A percentile compares a stretch with the other conserved stretches of the same genome.
phyloP scores from a whole-genome alignment of 2,888 invertebrate genomes.

The Aphrophora alni region DNA sequence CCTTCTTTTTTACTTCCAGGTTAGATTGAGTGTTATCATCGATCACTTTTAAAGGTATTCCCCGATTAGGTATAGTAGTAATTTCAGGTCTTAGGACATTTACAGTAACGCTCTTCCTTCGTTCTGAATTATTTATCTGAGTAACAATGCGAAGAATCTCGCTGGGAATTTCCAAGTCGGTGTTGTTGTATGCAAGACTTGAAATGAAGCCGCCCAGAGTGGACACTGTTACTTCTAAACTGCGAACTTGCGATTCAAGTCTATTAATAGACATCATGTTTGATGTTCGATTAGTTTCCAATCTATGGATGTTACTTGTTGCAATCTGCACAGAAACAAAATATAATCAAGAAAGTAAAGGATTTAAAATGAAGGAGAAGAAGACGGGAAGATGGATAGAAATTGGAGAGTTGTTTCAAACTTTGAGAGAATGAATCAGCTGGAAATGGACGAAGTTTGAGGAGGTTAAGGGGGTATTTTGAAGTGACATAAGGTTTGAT shows the following conservation, averaged over 20 bases:
- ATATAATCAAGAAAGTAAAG: too few relatives aligned
- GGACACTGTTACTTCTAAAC: slow-evolving; percentile 75
- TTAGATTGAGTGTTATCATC: slow-evolving; percentile 59
- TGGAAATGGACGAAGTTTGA: too few relatives aligned
- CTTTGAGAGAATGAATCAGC: neutral
- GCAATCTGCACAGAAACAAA: slow-evolving; percentile 56
- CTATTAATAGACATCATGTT: slow-evolving; percentile 68
- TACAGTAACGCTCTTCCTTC: slow-evolving; percentile 55
- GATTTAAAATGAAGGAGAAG: neutral
- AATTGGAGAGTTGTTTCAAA: neutral
- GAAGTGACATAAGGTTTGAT: too few relatives aligned
- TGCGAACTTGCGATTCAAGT: slow-evolving; percentile 74
- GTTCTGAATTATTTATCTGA: slow-evolving; percentile 63
- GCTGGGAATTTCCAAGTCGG: slow-evolving; percentile 72
- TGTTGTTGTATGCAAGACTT: slow-evolving; percentile 67
- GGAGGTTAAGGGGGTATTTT: too few relatives aligned
- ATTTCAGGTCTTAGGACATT: slow-evolving; percentile 43
- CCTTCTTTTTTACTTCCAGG: slow-evolving; percentile 13
- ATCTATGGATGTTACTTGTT: slow-evolving; percentile 65
- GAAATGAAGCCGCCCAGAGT: slow-evolving; percentile 77
- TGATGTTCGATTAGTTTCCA: slow-evolving; percentile 69
- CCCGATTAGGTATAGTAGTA: slow-evolving; percentile 31
- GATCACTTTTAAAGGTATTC: slow-evolving; percentile 61
- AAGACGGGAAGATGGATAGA: neutral
- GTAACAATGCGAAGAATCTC: slow-evolving; percentile 78